A percentile compares a stretch with the other conserved stretches of the same genome.
These are phyloP conservation scores for Drosophila mayaguana DNA, from an alignment of 2,888 invertebrate genomes.

Conservation along the genomic window DNA sequence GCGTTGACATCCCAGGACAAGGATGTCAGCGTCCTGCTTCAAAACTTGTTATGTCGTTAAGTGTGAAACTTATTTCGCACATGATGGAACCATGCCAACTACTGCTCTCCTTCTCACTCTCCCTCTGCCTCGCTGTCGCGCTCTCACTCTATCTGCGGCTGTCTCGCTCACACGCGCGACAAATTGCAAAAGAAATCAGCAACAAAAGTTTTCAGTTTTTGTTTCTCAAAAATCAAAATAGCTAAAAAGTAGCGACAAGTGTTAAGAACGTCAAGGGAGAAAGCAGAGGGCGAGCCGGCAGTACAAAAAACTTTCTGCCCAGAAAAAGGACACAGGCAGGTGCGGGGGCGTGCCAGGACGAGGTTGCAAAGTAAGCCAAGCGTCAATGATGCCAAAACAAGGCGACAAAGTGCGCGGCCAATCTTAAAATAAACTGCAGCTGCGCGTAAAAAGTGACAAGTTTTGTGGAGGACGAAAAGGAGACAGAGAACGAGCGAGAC, in stretches of 20 bases:
- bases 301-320: conserved; percentile 52
- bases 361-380: conserved; percentile 59
- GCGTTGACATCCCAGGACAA: conserved; percentile 66
- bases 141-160: not conserved
- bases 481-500: conserved; percentile 2
- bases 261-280: conserved; percentile 41
- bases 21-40: conserved; percentile 42
- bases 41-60: conserved; percentile 81
- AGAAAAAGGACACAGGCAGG: conserved; percentile 32
- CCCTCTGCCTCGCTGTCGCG: not conserved
- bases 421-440: conserved; percentile 81
- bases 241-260: conserved; percentile 81
- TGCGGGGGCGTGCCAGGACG: not conserved
- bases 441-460: conserved; percentile 81
- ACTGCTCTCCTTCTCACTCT: conserved; percentile 6
- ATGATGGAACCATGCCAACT: conserved; percentile 63
- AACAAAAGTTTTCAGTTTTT: conserved; percentile 76
- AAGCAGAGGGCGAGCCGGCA: conserved; percentile 1
- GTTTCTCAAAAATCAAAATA: conserved; percentile 78
- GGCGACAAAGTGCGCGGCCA: conserved; percentile 76
- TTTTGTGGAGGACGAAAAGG: conserved; percentile 46
- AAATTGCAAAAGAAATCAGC: conserved; percentile 80
- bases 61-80: conserved; percentile 81
- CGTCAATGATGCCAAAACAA: conserved; percentile 63
- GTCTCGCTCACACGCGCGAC: conserved; percentile 14